phyloP scores from a whole-genome alignment of 2,113 vertebrate genomes.

The Bujurquina vittata region DNA sequence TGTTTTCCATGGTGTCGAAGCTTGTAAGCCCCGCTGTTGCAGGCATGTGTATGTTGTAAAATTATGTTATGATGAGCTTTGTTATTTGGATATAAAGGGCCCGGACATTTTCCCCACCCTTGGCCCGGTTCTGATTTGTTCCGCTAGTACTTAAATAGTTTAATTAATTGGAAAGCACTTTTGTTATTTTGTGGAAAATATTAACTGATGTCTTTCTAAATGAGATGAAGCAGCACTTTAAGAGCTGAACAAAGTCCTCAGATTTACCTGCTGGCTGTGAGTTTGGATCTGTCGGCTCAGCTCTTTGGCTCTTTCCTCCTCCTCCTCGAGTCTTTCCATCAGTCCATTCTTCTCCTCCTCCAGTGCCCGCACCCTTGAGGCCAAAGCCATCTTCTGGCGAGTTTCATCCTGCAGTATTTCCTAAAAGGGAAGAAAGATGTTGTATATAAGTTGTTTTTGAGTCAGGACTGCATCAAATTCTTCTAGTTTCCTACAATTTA shows the following conservation, averaged over 20 bases:
- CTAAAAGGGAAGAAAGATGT: conserved; percentile 60
- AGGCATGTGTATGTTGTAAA: too few relatives aligned
- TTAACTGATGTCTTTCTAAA: not conserved
- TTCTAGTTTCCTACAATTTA: not conserved
- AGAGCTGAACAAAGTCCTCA: not conserved
- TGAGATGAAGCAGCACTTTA: not conserved
- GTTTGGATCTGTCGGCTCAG: conserved; percentile 82
- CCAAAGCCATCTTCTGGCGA: conserved; percentile 85
- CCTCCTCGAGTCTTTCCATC: conserved; percentile 88
- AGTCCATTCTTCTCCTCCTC: conserved; percentile 86
- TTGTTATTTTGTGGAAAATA: not conserved
- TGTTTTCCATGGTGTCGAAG: too few relatives aligned
- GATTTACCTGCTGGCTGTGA: conserved; percentile 79
- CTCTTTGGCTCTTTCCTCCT: conserved; percentile 82
- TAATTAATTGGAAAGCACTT: not conserved
- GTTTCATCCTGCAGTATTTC: conserved; percentile 90
- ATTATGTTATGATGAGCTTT: too few relatives aligned
- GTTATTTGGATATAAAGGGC: too few relatives aligned
- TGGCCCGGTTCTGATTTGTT: too few relatives aligned
- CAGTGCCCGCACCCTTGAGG: conserved; percentile 83
- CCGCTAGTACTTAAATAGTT: too few relatives aligned
- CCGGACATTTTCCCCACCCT: too few relatives aligned
- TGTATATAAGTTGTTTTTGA: not conserved
- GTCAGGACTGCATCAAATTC: not conserved
- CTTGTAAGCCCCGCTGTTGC: too few relatives aligned